phyloP scores from a whole-genome alignment of 1,140 invertebrate genomes.

The Achatina immaculata region DNA sequence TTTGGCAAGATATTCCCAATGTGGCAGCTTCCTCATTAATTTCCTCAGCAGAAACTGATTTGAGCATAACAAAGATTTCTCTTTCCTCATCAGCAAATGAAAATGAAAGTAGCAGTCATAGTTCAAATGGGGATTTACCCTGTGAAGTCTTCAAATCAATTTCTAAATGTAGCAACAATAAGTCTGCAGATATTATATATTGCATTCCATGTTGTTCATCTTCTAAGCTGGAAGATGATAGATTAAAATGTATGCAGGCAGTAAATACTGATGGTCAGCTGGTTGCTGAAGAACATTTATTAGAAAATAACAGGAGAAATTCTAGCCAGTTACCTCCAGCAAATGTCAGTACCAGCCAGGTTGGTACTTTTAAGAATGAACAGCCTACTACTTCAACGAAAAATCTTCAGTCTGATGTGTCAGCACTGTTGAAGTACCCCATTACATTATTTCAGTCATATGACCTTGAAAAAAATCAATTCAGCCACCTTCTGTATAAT shows the following conservation, averaged over 20 bases:
- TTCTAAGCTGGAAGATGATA: neutral
- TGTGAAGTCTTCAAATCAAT: slow-evolving; percentile 39
- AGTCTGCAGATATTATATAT: neutral
- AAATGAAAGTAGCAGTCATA: slow-evolving; percentile 42
- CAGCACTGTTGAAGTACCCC: too few species aligned
- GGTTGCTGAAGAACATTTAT: neutral
- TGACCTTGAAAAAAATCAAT: neutral
- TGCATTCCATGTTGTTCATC: slow-evolving; percentile 4
- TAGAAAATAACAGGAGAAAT: neutral
- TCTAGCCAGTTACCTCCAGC: neutral
- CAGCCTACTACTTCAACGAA: neutral
- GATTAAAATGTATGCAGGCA: neutral
- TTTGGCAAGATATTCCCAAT: slow-evolving; percentile 41
- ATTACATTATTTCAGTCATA: slow-evolving; percentile 31
- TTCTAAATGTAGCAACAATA: slow-evolving; percentile 35
- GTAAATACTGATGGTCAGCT: neutral
- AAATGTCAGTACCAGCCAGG: neutral
- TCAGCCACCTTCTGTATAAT: neutral
- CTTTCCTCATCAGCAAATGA: slow-evolving; percentile 47
- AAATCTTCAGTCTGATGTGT: too few species aligned
- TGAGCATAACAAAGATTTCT: slow-evolving; percentile 51
- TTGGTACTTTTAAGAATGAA: neutral
- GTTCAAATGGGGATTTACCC: slow-evolving; percentile 16
- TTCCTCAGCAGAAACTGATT: slow-evolving; percentile 38
- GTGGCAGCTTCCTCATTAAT: slow-evolving; percentile 18